Conservation (phyloP, 2,113 vertebrate genomes). For the Chaetorhynchus papuensis region DNA sequence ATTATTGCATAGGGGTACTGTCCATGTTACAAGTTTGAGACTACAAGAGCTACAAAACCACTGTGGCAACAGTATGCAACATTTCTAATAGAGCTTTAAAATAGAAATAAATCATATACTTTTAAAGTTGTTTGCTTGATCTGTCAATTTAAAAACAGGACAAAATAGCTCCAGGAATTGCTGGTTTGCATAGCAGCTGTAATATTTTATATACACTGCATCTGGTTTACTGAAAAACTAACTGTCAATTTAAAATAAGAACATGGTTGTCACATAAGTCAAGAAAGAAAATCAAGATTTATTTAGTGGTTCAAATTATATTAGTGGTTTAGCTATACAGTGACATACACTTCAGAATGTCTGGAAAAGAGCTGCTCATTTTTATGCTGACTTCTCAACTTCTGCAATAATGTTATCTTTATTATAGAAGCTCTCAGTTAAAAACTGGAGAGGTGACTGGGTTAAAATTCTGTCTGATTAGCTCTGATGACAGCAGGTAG, state of each 20-base stretch:
- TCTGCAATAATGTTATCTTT: not conserved
- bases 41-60: not conserved
- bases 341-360: not conserved
- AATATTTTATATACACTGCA: not conserved
- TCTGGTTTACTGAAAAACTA: not conserved
- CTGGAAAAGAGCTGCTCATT: not conserved
- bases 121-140: not conserved
- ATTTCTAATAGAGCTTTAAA: not conserved
- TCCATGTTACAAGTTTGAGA: not conserved
- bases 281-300: not conserved
- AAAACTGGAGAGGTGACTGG: not conserved
- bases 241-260: not conserved
- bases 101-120: not conserved
- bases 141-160: not conserved
- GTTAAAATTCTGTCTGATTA: not conserved
- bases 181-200: not conserved
- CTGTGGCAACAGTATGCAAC: not conserved
- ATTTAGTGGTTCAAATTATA: not conserved
- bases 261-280: not conserved
- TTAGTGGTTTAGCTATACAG: not conserved
- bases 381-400: not conserved
- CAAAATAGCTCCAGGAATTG: not conserved
- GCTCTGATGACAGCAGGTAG: not conserved
- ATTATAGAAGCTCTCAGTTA: not conserved
- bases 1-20: not conserved